Evolutionary conservation across 1,140 invertebrate species (phyloP).

Genomic region (Zaprionus ornatus): DNA sequence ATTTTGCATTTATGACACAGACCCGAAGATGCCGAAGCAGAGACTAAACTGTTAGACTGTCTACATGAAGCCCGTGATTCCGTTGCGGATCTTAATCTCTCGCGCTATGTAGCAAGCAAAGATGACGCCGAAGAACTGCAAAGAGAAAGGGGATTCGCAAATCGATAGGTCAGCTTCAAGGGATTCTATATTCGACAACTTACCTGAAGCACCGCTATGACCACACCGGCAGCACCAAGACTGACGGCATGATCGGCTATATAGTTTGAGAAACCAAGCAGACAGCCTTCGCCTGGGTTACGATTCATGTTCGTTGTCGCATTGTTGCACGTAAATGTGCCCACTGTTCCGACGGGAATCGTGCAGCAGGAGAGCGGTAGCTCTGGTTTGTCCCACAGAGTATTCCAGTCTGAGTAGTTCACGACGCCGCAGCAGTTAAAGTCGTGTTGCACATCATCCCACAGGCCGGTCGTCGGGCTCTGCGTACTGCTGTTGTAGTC

Average conservation of each 20-base stretch:
- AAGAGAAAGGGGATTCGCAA: slow-evolving; percentile 14
- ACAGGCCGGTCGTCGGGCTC: slow-evolving; percentile 83
- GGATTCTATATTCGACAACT: neutral
- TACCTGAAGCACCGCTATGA: slow-evolving; percentile 91
- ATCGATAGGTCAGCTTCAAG: neutral
- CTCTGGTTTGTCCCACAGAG: slow-evolving; percentile 26
- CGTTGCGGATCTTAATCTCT: slow-evolving; percentile 80
- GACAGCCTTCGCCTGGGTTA: slow-evolving; percentile 85
- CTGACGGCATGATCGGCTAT: slow-evolving; percentile 88
- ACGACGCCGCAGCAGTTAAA: slow-evolving; percentile 90
- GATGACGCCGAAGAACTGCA: slow-evolving; percentile 83
- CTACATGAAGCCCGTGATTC: slow-evolving; percentile 73
- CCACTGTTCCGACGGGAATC: slow-evolving; percentile 83
- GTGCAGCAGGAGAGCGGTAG: slow-evolving; percentile 88
- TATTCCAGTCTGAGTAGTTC: slow-evolving; percentile 86
- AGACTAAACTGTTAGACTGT: neutral
- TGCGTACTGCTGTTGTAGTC: slow-evolving; percentile 84
- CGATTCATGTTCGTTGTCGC: slow-evolving; percentile 45
- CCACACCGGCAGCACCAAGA: slow-evolving; percentile 90
- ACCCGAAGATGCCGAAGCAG: neutral
- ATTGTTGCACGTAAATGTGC: slow-evolving; percentile 83
- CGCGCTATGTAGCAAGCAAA: slow-evolving; percentile 84
- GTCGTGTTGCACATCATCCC: slow-evolving; percentile 87
- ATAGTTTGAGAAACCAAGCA: slow-evolving; percentile 86
- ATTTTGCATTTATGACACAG: slow-evolving; percentile 4